A percentile compares a stretch with the other conserved stretches of the same genome.
Conservation (phyloP, 2,113 vertebrate genomes). For the Indicator indicator region DNA sequence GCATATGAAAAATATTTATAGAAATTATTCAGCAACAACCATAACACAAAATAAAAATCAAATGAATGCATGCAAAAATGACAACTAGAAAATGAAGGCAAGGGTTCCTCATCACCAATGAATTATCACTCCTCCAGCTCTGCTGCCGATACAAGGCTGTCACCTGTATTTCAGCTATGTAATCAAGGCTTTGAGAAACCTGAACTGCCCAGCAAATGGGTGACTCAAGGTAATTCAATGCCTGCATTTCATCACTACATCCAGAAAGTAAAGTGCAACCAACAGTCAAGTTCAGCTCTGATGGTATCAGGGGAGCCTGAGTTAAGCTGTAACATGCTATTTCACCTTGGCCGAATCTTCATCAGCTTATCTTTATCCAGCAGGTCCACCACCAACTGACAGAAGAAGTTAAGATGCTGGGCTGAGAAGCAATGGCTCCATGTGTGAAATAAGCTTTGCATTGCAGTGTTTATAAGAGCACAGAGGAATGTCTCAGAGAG, state of each 20-base stretch:
- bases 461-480: conserved; percentile 1
- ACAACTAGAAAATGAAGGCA: background rate
- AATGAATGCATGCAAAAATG: background rate
- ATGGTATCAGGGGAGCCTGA: conserved; percentile 43
- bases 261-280: conserved; percentile 34
- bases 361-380: conserved; percentile 57
- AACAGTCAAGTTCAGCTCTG: conserved; percentile 49
- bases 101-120: background rate
- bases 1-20: conserved; percentile 30
- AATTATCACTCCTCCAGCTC: background rate
- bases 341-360: conserved; percentile 57
- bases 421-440: background rate
- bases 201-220: conserved; percentile 55
- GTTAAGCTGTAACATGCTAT: conserved; percentile 47
- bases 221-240: conserved; percentile 57
- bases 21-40: background rate
- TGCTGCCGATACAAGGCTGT: background rate
- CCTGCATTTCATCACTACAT: conserved; percentile 34
- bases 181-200: conserved; percentile 41
- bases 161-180: background rate
- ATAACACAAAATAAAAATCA: background rate
- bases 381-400: conserved; percentile 41
- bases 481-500: background rate
- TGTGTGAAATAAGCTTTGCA: conserved; percentile 44
- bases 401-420: conserved; percentile 21